Evolutionary conservation across 2,797 vertebrate genomes (phyloP).

Genomic region (Melanotaenia maccullochi): DNA sequence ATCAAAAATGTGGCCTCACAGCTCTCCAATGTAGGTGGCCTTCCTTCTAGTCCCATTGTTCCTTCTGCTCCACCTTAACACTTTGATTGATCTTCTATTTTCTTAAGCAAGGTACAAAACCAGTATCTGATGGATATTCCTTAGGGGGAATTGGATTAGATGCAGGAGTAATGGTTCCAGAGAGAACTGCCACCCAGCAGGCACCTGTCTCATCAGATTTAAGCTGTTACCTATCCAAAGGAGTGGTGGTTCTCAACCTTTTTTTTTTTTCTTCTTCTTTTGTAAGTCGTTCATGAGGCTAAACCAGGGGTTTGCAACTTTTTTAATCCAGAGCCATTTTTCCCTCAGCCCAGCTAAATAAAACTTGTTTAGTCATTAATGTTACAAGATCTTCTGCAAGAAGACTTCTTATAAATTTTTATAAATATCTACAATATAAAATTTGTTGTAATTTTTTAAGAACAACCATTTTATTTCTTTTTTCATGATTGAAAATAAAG

Average conservation of each 20-base stretch:
- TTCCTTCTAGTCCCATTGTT: background rate
- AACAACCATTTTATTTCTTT: too few species aligned
- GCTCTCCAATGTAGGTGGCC: constrained; percentile 19
- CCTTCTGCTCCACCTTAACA: constrained; percentile 15
- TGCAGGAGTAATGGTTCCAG: constrained; percentile 23
- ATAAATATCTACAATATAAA: too few species aligned
- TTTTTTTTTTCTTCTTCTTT: background rate
- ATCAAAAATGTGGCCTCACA: constrained; percentile 38
- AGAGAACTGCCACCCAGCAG: background rate
- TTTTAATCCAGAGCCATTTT: too few species aligned
- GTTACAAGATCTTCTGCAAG: too few species aligned
- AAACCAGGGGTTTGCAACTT: too few species aligned
- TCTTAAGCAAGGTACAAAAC: constrained; percentile 35
- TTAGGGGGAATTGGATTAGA: constrained; percentile 39
- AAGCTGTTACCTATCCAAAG: background rate
- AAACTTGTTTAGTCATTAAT: too few species aligned
- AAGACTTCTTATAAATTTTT: too few species aligned
- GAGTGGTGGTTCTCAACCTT: background rate
- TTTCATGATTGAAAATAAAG: too few species aligned
- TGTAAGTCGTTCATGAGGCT: background rate
- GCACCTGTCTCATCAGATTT: constrained; percentile 15
- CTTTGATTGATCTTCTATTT: constrained; percentile 48
- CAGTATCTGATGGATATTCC: constrained; percentile 36
- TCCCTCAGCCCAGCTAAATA: too few species aligned
- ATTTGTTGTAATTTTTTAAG: too few species aligned